Conservation (phyloP, 2,113 vertebrate species). For the Cnemophilus loriae region DNA sequence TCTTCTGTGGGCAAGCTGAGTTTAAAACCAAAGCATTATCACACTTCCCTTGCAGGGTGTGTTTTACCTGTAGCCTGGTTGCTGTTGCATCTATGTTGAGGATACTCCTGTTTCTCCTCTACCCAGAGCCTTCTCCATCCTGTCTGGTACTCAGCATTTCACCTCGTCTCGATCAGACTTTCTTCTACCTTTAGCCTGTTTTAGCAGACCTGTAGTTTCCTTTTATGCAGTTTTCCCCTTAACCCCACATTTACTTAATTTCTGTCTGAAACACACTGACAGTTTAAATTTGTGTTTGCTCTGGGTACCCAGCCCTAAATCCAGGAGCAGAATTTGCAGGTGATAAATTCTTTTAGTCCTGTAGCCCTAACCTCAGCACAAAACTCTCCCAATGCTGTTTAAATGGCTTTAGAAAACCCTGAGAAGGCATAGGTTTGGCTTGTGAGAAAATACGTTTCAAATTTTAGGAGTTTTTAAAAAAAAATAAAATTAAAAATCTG, state of each 20-base stretch:
- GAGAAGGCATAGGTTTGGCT: not conserved
- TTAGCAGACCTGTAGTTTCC: not conserved
- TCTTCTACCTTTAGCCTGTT: not conserved
- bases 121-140: not conserved
- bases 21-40: not conserved
- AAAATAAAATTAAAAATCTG: not conserved
- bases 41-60: rapidly evolving
- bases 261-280: not conserved
- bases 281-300: not conserved
- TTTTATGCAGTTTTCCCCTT: not conserved
- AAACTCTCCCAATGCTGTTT: not conserved
- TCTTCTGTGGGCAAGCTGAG: not conserved
- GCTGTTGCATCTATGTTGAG: not conserved
- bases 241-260: not conserved
- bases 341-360: not conserved
- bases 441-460: not conserved
- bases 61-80: not conserved
- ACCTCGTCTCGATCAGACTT: not conserved
- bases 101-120: not conserved
- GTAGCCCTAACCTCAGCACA: not conserved
- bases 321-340: not conserved
- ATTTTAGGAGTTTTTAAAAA: not conserved
- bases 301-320: not conserved
- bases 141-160: not conserved
- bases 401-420: not conserved